A percentile compares a stretch with the other conserved stretches of the same genome.
These are phyloP conservation scores for Laothoe populi DNA, from an alignment of 2,888 invertebrate species.

Conservation along the genomic window DNA sequence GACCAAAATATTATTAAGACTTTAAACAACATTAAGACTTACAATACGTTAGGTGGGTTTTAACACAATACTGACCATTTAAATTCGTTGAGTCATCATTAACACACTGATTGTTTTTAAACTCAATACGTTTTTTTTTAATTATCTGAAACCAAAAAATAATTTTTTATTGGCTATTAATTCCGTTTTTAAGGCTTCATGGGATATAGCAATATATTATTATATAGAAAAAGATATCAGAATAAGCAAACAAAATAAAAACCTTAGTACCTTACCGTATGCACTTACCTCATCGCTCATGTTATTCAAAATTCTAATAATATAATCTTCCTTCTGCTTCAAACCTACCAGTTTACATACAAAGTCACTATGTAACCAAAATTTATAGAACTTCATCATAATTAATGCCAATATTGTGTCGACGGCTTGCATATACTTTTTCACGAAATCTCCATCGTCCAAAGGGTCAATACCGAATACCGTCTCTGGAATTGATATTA, in stretches of 20 bases:
- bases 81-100: slow-evolving; percentile 27
- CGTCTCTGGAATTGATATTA: slow-evolving; percentile 39
- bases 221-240: background rate
- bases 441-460: slow-evolving; percentile 43
- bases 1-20: too few relatives aligned
- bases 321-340: slow-evolving; percentile 42
- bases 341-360: slow-evolving; percentile 42
- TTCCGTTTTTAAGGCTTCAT: background rate
- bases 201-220: too few relatives aligned
- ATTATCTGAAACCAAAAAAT: slow-evolving; percentile 36
- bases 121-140: slow-evolving; percentile 36
- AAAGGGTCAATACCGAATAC: slow-evolving; percentile 46
- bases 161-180: background rate
- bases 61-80: slow-evolving; percentile 36
- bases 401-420: slow-evolving; percentile 41
- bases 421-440: slow-evolving; percentile 43
- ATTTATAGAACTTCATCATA: slow-evolving; percentile 41
- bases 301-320: slow-evolving; percentile 42
- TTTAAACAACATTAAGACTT: too few relatives aligned
- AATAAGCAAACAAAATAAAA: too few relatives aligned
- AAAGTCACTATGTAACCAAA: slow-evolving; percentile 48
- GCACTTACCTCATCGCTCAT: slow-evolving; percentile 45
- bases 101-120: slow-evolving; percentile 34
- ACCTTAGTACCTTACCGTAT: too few relatives aligned
- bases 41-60: too few relatives aligned